Evolutionary conservation across 2,113 vertebrate species (phyloP).

Genomic region (Ahaetulla prasina): DNA sequence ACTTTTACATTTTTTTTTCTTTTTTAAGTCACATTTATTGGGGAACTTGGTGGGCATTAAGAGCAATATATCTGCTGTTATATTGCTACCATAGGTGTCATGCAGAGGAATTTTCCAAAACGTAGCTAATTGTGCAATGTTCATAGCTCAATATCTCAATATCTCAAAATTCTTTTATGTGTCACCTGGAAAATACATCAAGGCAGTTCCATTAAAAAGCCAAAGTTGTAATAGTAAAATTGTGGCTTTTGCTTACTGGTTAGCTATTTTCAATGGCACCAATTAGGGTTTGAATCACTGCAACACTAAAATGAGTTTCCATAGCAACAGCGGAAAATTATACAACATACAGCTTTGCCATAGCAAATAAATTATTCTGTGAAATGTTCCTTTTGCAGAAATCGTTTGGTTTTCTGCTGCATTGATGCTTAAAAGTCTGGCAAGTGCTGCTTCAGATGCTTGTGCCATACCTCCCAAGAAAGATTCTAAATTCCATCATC

Average conservation of each 20-base stretch:
- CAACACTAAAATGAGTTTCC: constrained; percentile 72
- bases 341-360: constrained; percentile 71
- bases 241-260: constrained; percentile 35
- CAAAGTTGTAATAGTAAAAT: background rate
- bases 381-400: constrained; percentile 64
- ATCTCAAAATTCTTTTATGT: background rate
- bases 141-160: background rate
- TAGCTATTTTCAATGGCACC: constrained; percentile 37
- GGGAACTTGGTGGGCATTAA: background rate
- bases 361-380: constrained; percentile 64
- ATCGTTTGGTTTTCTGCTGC: constrained; percentile 63
- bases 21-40: background rate
- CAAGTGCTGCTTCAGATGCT: constrained; percentile 44
- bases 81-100: background rate
- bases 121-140: background rate
- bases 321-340: constrained; percentile 71
- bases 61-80: background rate
- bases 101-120: background rate
- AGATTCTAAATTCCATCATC: constrained; percentile 45
- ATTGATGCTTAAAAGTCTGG: constrained; percentile 60
- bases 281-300: constrained; percentile 61
- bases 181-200: background rate
- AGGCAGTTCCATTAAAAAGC: background rate
- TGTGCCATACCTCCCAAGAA: constrained; percentile 29
- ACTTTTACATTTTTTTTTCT: background rate